Base-by-base conservation (phyloP, 2,113 vertebrate species). In the Odocoileus virginianus region DNA sequence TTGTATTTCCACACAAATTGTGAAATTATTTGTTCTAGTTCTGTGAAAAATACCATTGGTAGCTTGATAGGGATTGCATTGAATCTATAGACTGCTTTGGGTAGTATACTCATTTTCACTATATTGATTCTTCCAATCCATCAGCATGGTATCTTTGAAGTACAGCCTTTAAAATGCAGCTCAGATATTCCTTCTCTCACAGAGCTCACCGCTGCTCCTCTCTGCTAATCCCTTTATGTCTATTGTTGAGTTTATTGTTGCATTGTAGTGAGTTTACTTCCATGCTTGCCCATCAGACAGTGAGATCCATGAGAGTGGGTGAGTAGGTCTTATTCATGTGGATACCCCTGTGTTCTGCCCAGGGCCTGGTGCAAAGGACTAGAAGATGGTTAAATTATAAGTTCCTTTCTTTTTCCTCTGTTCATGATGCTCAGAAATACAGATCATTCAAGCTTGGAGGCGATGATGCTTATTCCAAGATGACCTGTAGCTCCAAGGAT, bases 361-460 rank as follows among this genome's bases (percentile, higher is more conserved):
- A 40, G 47, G 50, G 27, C 21, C 28, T 3, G 10, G 10, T 12
- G 27, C 7, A 45, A 55, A 96, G 74, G 30, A 87, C n/a, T 16
- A 50, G 84, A 84, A 60, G 84, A 40, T 76, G 60, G 57, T 33
- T 88, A 82, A 92, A 92, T 91, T 12, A n/a, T 33, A 92, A 67
- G 47, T 87, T 95, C 2, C n/a, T 87, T 61, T 79, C 61, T 57
- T 97, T 74, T 93, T 89, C 92, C 94, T 43, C 40, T 57, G 55
- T 40, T 89, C 36, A 1, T 8, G 50, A 93, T 28, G 95, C 95
- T 88, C 47, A 83, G 92, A 92, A 92, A 92, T 64, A 84, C 11
- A 92, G 94, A 33, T 17, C n/a, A 60, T 14, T 25, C 14, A 16
- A 16, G 74, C 71, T 57, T 88, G 92, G 71, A 93, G 86, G 91